Percentiles rank a stretch among this genome's conserved stretches.
phyloP scores from a whole-genome alignment of 1,140 invertebrate genomes.

The Sminthurides bifidus region DNA sequence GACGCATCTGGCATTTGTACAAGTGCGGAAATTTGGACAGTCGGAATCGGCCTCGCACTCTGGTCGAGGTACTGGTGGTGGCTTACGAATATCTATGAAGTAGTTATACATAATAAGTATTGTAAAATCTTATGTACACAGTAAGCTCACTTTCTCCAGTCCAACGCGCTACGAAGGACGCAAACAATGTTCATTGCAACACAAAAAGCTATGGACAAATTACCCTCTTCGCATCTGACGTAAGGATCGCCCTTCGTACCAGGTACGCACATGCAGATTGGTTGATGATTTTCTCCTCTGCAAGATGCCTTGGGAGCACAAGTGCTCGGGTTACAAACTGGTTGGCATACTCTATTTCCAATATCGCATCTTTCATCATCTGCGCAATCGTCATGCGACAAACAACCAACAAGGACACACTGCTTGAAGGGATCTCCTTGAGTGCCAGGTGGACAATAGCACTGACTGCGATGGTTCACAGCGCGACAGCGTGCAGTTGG shows the following conservation, averaged over 20 bases:
- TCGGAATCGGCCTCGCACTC: conserved; percentile 64
- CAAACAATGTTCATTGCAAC: background rate
- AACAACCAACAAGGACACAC: conserved; percentile 64
- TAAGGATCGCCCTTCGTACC: conserved; percentile 68
- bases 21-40: conserved; percentile 57
- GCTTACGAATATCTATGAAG: too few species aligned
- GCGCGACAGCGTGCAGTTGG: conserved; percentile 63
- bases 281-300: conserved; percentile 56
- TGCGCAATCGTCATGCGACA: conserved; percentile 79
- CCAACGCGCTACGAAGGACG: too few species aligned
- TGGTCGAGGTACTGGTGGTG: conserved; percentile 31
- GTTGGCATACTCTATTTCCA: conserved; percentile 67
- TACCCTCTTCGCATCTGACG: conserved; percentile 47
- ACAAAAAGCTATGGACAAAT: background rate
- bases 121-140: too few species aligned
- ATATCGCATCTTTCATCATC: conserved; percentile 73
- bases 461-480: conserved; percentile 60
- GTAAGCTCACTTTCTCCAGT: too few species aligned
- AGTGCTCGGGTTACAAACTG: conserved; percentile 61
- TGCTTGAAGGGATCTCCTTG: conserved; percentile 22
- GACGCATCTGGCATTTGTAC: conserved; percentile 60
- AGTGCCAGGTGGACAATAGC: conserved; percentile 39
- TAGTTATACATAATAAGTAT: too few species aligned
- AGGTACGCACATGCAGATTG: conserved; percentile 60
- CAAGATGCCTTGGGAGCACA: conserved; percentile 66